These are phyloP conservation scores for Microctonus hyperodae DNA, from an alignment of 2,888 invertebrate species.

Conservation along the genomic window DNA sequence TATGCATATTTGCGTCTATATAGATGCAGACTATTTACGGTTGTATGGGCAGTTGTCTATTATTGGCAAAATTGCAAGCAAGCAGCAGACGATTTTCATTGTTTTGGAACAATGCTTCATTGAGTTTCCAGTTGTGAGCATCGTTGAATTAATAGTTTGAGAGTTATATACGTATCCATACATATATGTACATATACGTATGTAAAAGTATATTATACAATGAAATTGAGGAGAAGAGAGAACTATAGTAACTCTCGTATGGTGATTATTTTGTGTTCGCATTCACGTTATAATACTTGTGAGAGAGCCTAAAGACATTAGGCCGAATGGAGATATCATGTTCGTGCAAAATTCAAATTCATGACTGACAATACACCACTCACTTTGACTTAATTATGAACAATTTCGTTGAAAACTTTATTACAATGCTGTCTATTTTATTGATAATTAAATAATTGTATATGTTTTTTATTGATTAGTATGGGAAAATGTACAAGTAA, in stretches of 20 bases:
- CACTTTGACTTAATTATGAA: neutral
- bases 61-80: constrained; percentile 12
- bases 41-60: constrained; percentile 8
- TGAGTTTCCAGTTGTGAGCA: constrained; percentile 11
- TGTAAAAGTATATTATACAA: too few relatives aligned
- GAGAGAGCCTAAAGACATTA: neutral
- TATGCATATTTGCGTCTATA: neutral
- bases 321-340: neutral
- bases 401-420: neutral
- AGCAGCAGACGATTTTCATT: constrained; percentile 26
- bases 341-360: neutral
- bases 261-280: neutral
- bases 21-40: neutral
- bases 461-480: neutral
- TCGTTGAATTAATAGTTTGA: constrained; percentile 14
- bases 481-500: neutral
- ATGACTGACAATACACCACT: neutral
- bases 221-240: too few relatives aligned
- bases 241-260: neutral
- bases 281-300: constrained; percentile 8
- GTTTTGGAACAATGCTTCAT: constrained; percentile 31
- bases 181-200: too few relatives aligned
- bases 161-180: constrained; percentile 2
- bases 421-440: neutral
- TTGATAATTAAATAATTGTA: neutral